Evolutionary conservation across 2,797 vertebrate species (phyloP).

Genomic region (Forpus xanthops): DNA sequence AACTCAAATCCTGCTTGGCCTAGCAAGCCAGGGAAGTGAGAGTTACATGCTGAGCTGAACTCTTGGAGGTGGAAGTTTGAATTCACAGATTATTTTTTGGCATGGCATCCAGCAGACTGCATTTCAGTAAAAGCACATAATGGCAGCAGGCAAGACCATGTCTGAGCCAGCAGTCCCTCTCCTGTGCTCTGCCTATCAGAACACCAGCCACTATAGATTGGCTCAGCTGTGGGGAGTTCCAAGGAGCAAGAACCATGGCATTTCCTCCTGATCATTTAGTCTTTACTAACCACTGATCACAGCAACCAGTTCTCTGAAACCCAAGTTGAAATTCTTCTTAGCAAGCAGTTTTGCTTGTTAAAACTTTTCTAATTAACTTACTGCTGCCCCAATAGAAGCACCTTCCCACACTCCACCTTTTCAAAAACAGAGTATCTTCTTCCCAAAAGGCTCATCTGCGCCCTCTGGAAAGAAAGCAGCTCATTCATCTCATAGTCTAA

Average conservation of each 20-base stretch:
- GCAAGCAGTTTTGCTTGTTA: background rate
- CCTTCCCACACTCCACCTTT: background rate
- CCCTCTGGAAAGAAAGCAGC: background rate
- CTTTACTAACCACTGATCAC: background rate
- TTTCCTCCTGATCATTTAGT: background rate
- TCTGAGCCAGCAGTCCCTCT: background rate
- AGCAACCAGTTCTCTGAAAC: background rate
- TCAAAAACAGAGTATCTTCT: background rate
- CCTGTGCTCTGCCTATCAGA: background rate
- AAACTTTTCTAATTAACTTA: background rate
- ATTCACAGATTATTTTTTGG: background rate
- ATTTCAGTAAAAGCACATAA: background rate
- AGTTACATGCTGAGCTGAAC: background rate
- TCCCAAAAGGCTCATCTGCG: background rate
- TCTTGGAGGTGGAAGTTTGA: background rate
- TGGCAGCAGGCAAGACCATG: background rate
- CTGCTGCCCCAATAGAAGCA: background rate
- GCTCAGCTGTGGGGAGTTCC: background rate
- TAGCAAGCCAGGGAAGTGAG: background rate
- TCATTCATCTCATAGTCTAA: background rate
- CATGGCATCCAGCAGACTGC: background rate
- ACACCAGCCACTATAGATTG: background rate
- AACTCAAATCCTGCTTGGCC: background rate
- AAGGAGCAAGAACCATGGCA: rapidly evolving
- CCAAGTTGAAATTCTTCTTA: background rate